These are phyloP conservation scores for Sibirionetta formosa DNA, from an alignment of 2,797 vertebrate genomes.

Conservation along the genomic window DNA sequence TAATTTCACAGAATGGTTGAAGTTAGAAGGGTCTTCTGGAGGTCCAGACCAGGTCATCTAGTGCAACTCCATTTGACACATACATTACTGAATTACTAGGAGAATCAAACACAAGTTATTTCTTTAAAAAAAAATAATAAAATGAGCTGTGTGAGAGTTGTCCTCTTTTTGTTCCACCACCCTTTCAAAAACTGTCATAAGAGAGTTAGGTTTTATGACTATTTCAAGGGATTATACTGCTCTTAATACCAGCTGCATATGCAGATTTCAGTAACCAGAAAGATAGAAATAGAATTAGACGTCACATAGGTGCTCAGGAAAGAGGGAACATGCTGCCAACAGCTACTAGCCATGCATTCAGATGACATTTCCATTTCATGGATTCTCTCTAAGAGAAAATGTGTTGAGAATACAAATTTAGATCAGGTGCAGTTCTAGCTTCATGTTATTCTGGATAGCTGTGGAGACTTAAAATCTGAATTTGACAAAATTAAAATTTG, in stretches of 20 bases:
- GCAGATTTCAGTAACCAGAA: not conserved
- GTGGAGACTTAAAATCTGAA: not conserved
- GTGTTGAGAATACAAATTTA: not conserved
- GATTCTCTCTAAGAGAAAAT: conserved; percentile 14
- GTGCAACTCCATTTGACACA: not conserved
- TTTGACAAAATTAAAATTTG: conserved; percentile 28
- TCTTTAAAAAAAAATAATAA: not conserved
- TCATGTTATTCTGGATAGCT: not conserved
- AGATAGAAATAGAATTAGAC: not conserved
- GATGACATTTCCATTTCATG: not conserved
- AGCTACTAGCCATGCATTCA: not conserved
- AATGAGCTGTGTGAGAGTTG: not conserved
- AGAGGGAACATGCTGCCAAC: not conserved
- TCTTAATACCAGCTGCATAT: conserved; percentile 17
- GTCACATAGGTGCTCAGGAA: not conserved
- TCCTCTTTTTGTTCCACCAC: not conserved
- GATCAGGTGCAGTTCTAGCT: not conserved
- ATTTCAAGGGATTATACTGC: not conserved
- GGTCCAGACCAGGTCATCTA: not conserved
- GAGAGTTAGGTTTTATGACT: not conserved
- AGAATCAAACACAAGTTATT: no score
- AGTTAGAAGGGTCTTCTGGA: not conserved
- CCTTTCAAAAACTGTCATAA: not conserved
- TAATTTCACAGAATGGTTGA: not conserved
- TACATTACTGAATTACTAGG: no score